These are phyloP conservation scores for Halichoerus grypus DNA, from an alignment of 2,113 vertebrate genomes.

Conservation along the genomic window DNA sequence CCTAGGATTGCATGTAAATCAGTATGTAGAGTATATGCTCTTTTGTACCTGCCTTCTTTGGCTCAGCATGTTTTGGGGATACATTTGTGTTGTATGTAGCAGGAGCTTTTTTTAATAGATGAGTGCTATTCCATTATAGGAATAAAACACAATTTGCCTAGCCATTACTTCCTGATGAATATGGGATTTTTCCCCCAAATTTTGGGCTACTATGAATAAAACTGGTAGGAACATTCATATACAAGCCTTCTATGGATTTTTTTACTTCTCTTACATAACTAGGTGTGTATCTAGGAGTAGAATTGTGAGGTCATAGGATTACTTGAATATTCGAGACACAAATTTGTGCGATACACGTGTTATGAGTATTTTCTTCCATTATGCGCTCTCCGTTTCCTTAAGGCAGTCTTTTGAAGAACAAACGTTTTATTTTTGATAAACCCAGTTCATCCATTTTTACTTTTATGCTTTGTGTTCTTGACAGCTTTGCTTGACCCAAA, in stretches of 20 bases:
- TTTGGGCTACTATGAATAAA: neutral
- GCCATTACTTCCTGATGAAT: neutral
- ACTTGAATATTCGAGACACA: neutral
- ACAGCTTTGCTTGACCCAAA: neutral
- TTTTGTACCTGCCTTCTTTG: neutral
- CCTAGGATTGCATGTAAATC: neutral
- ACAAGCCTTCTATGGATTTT: neutral
- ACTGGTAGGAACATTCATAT: neutral
- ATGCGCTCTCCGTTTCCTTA: neutral
- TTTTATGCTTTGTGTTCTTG: neutral
- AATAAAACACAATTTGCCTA: neutral
- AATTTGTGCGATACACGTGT: neutral
- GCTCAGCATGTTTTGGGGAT: neutral
- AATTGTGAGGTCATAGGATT: neutral
- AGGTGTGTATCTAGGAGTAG: neutral
- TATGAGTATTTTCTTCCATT: neutral
- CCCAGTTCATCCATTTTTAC: neutral
- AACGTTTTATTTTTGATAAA: neutral
- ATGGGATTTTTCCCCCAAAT: neutral
- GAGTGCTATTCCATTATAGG: neutral
- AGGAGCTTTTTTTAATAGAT: neutral
- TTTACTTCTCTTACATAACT: neutral
- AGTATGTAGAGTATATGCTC: neutral
- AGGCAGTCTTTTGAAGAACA: neutral
- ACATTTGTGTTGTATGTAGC: neutral